A percentile compares a stretch with the other conserved stretches of the same genome.
Evolutionary conservation across 2,797 vertebrate genomes (phyloP).

Genomic region (Phoebastria nigripes): DNA sequence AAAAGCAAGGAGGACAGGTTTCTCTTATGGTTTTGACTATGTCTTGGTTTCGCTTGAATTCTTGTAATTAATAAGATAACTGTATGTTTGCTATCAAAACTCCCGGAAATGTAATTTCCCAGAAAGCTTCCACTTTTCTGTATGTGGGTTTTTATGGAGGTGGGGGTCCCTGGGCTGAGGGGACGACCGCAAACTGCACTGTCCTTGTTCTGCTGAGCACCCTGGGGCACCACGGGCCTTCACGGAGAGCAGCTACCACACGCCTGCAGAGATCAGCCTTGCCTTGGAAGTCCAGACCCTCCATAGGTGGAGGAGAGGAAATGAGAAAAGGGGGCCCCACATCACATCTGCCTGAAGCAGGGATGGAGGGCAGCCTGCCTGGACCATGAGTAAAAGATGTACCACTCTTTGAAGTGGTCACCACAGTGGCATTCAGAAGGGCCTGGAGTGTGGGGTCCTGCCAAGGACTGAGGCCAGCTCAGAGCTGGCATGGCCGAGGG

Average conservation of each 20-base stretch:
- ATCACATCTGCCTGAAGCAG: background rate
- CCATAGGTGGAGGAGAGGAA: background rate
- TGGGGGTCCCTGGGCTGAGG: background rate
- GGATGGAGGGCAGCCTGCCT: background rate
- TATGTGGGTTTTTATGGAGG: background rate
- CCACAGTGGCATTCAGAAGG: background rate
- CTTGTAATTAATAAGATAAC: background rate
- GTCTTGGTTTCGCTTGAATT: background rate
- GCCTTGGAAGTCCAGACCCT: background rate
- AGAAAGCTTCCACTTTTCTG: background rate
- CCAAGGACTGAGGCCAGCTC: background rate
- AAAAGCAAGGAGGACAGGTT: background rate
- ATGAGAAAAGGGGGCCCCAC: accelerated
- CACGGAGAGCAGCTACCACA: accelerated
- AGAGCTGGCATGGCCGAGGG: background rate
- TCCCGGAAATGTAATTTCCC: background rate
- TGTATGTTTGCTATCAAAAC: background rate
- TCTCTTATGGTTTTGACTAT: background rate
- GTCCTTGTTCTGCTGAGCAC: background rate
- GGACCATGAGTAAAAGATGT: background rate
- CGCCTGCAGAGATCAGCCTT: accelerated
- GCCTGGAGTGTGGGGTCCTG: accelerated
- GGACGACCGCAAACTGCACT: accelerated
- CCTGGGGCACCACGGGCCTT: background rate
- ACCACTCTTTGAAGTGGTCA: background rate